Percentiles rank a stretch among this genome's conserved stretches.
These are phyloP conservation scores for Apocrypta bakeri DNA, from an alignment of 1,140 invertebrate species.

Conservation along the genomic window DNA sequence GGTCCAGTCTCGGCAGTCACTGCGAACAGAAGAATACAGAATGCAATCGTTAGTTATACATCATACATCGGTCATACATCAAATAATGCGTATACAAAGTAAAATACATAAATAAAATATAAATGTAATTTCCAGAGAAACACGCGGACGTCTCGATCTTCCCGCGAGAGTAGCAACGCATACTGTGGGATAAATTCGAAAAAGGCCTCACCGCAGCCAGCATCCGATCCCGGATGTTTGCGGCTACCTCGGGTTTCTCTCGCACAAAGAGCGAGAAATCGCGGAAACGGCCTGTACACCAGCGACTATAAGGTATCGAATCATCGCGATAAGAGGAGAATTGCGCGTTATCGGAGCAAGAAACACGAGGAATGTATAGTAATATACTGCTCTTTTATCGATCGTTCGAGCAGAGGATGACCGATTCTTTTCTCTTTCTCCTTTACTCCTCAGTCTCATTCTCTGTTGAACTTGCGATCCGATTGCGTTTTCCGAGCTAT, in stretches of 20 bases:
- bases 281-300: background rate
- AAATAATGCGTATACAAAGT: background rate
- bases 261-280: background rate
- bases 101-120: background rate
- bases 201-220: conserved; percentile 29
- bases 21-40: conserved; percentile 54
- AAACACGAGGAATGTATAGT: conserved; percentile 50
- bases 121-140: too few species aligned
- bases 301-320: background rate
- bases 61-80: background rate
- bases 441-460: too few species aligned
- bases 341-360: conserved; percentile 53
- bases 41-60: background rate
- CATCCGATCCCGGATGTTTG: conserved; percentile 44
- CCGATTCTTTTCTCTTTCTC: background rate
- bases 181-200: background rate
- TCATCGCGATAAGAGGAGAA: background rate
- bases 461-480: background rate
- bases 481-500: background rate
- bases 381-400: conserved; percentile 38
- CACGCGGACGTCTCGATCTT: too few species aligned
- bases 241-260: conserved; percentile 45
- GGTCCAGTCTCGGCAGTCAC: conserved; percentile 60
- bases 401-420: conserved; percentile 42
- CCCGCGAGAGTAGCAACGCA: too few species aligned